Conservation (phyloP, 2,113 vertebrate species). For the Uria aalge region DNA sequence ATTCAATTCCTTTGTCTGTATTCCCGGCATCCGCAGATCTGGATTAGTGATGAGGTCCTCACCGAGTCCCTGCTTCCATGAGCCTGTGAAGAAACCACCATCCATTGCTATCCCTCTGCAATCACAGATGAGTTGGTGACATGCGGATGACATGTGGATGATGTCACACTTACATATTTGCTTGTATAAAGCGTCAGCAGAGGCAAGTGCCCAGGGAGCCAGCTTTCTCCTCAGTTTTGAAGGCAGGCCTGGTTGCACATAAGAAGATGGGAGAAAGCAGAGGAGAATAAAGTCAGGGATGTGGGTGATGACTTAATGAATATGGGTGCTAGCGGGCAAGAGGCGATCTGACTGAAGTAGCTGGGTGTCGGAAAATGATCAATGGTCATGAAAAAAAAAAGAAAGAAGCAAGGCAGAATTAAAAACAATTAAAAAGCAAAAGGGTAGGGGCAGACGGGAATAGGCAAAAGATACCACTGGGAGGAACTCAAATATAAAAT, state of each 20-base stretch:
- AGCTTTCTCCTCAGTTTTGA: background rate
- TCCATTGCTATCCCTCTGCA: background rate
- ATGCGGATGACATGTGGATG: background rate
- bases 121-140: background rate
- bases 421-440: background rate
- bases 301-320: background rate
- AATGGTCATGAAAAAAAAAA: background rate
- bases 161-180: background rate
- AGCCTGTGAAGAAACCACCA: background rate
- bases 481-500: background rate
- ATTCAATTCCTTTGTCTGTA: background rate
- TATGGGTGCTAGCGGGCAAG: accelerated
- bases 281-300: background rate
- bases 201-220: background rate
- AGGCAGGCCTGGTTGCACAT: background rate
- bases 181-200: background rate
- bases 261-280: background rate
- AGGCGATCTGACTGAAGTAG: background rate
- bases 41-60: background rate
- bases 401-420: background rate
- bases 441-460: background rate
- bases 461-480: background rate
- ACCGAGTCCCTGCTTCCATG: background rate
- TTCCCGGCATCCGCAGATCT: background rate
- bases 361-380: background rate